phyloP scores from a whole-genome alignment of 2,888 invertebrate genomes.

The Dynastes grantii region DNA sequence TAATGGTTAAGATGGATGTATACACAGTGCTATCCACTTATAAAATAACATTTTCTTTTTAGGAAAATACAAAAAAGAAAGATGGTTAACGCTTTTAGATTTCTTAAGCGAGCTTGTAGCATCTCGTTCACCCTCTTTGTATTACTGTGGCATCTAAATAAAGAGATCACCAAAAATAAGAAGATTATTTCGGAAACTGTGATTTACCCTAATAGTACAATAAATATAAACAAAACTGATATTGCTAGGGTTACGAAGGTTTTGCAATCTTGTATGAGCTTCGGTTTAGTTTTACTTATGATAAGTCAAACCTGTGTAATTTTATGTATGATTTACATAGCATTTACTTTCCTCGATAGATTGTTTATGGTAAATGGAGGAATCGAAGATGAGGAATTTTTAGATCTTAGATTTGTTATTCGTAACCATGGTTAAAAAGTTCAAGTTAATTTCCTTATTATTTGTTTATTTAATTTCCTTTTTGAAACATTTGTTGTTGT shows the following conservation, averaged over 20 bases:
- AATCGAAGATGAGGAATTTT: not conserved
- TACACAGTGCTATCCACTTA: not conserved
- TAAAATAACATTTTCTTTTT: too few species aligned
- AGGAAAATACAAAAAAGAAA: too few species aligned
- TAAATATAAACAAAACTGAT: not conserved
- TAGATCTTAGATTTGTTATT: conserved; percentile 9
- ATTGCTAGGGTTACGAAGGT: not conserved
- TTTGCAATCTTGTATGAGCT: not conserved
- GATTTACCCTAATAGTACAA: not conserved
- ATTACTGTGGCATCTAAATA: too few species aligned
- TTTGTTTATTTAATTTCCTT: too few species aligned
- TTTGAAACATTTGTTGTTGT: too few species aligned
- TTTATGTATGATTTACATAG: not conserved
- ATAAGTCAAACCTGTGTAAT: not conserved
- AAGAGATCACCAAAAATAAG: too few species aligned
- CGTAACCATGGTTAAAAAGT: not conserved
- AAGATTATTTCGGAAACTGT: too few species aligned
- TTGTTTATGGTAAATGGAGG: not conserved
- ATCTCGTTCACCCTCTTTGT: too few species aligned
- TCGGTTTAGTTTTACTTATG: not conserved
- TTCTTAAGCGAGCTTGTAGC: too few species aligned
- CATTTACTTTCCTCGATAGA: conserved; percentile 2
- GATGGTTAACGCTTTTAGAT: too few species aligned
- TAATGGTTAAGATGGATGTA: not conserved
- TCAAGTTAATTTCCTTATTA: too few species aligned